phyloP scores from a whole-genome alignment of 2,113 vertebrate species.

The Furnarius figulus region DNA sequence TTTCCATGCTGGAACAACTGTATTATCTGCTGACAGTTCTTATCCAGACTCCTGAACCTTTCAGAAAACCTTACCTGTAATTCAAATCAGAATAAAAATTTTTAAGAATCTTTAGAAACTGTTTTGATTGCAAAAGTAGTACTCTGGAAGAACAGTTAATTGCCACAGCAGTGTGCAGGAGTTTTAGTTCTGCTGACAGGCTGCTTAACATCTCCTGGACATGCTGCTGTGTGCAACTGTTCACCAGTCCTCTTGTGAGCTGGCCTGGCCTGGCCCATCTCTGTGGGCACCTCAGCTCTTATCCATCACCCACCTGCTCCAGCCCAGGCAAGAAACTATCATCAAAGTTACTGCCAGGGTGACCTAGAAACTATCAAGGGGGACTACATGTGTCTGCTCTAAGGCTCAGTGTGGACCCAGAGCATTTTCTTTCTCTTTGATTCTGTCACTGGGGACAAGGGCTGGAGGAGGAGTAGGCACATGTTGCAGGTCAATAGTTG shows the following conservation, averaged over 20 bases:
- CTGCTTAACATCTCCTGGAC: not conserved
- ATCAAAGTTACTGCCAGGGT: not conserved
- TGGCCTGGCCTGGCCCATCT: not conserved
- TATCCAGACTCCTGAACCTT: not conserved
- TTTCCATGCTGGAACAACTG: not conserved
- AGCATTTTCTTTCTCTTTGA: not conserved
- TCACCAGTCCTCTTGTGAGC: not conserved
- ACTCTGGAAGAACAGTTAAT: not conserved
- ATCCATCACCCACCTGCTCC: not conserved
- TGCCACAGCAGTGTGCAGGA: not conserved
- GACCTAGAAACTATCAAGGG: not conserved
- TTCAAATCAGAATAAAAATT: not conserved
- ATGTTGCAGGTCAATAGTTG: not conserved
- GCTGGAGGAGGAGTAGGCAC: not conserved
- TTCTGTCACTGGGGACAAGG: not conserved
- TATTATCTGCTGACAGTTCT: not conserved
- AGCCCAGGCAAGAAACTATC: not conserved
- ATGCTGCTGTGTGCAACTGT: rapidly evolving
- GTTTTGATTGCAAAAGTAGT: not conserved
- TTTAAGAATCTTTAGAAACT: not conserved
- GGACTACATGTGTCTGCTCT: not conserved
- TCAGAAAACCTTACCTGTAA: rapidly evolving
- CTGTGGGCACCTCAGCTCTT: not conserved
- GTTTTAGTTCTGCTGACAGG: too few species aligned
- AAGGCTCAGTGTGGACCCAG: rapidly evolving